Evolutionary conservation across 2,888 invertebrate genomes (phyloP).

Genomic region (Elgonia sp.): DNA sequence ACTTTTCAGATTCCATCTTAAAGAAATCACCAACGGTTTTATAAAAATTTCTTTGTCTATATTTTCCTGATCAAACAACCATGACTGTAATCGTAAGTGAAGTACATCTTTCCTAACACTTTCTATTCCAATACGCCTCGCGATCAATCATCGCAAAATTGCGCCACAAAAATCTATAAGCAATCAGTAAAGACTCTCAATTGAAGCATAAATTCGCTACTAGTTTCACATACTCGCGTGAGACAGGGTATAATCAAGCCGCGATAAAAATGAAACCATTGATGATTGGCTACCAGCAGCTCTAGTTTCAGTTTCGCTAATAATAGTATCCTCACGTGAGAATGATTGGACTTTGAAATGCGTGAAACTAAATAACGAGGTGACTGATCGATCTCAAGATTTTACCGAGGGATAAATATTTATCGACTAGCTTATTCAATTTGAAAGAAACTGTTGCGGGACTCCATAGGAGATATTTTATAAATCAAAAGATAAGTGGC

Average conservation of each 20-base stretch:
- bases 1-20: too few species aligned
- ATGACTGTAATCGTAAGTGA: neutral
- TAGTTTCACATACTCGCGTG: slow-evolving; percentile 16
- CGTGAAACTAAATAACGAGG: slow-evolving; percentile 24
- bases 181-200: slow-evolving; percentile 24
- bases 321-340: slow-evolving; percentile 31
- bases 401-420: slow-evolving; percentile 18
- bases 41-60: neutral
- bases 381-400: slow-evolving; percentile 6
- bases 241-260: slow-evolving; percentile 39
- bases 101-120: slow-evolving; percentile 1
- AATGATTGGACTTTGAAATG: slow-evolving; percentile 31
- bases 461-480: slow-evolving; percentile 23
- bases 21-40: too few species aligned
- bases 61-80: neutral
- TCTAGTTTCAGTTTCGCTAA: slow-evolving; percentile 37
- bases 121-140: neutral
- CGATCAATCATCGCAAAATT: slow-evolving; percentile 30
- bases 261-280: slow-evolving; percentile 24
- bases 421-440: neutral
- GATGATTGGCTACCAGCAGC: slow-evolving; percentile 18
- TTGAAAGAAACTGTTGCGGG: slow-evolving; percentile 1
- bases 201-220: slow-evolving; percentile 32
- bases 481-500: slow-evolving; percentile 3
- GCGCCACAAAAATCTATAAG: slow-evolving; percentile 24